phyloP scores from a whole-genome alignment of 2,113 vertebrate species.

The Brachirus orientalis region DNA sequence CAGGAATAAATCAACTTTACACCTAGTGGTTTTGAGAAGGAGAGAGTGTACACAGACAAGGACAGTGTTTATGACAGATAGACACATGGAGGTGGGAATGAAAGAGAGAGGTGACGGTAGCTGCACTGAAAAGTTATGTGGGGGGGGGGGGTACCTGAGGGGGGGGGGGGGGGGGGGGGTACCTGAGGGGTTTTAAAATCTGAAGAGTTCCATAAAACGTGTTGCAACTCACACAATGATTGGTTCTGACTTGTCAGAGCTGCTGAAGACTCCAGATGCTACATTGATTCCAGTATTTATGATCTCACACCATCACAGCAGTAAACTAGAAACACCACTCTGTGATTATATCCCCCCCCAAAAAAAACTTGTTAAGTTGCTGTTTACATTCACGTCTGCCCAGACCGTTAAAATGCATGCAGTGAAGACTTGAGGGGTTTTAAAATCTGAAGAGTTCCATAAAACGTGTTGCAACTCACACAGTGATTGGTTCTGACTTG shows the following conservation, averaged over 20 bases:
- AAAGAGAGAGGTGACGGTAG: neutral
- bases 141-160: neutral
- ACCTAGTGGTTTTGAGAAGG: slow-evolving; percentile 47
- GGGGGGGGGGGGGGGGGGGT: neutral
- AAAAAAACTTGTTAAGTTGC: neutral
- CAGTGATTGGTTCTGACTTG: slow-evolving; percentile 2
- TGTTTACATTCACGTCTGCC: neutral
- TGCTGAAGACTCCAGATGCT: too few species aligned
- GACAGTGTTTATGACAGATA: slow-evolving; percentile 47
- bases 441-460: neutral
- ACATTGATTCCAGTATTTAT: slow-evolving; percentile 9
- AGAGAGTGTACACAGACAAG: slow-evolving; percentile 40
- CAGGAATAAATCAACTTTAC: slow-evolving; percentile 63
- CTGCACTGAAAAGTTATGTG: neutral
- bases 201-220: neutral
- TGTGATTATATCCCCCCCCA: neutral
- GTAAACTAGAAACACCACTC: neutral
- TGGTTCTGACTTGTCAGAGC: slow-evolving; percentile 10
- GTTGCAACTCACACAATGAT: slow-evolving; percentile 2
- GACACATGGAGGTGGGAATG: neutral
- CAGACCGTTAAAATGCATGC: too few species aligned
- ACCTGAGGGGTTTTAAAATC: slow-evolving; percentile 21
- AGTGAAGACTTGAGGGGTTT: slow-evolving; percentile 19
- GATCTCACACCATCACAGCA: slow-evolving; percentile 3
- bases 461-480: slow-evolving; percentile 10